A percentile compares a stretch with the other conserved stretches of the same genome.
Conservation (phyloP, 1,140 invertebrate species). For the Heliconius congener region DNA sequence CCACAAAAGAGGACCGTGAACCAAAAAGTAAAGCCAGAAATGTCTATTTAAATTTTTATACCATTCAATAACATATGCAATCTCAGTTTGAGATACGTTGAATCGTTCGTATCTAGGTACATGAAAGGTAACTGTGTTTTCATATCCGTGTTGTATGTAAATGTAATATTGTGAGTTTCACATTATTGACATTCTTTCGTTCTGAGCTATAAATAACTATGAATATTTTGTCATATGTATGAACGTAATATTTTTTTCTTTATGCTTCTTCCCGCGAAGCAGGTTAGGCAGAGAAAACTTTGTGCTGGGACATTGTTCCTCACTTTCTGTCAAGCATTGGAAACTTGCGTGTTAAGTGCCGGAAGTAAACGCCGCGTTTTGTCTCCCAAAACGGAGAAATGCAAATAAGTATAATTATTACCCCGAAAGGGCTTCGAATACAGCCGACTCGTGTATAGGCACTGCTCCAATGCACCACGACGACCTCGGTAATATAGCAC, state of each 20-base stretch:
- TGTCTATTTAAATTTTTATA: constrained; percentile 11
- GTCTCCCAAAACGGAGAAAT: too few relatives aligned
- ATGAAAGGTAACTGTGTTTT: constrained; percentile 40
- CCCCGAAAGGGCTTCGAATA: too few relatives aligned
- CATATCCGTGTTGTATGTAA: constrained; percentile 40
- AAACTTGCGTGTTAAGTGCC: too few relatives aligned
- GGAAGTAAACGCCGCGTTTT: too few relatives aligned
- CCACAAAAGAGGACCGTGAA: not conserved
- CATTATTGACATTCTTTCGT: constrained; percentile 42
- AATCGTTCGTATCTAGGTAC: constrained; percentile 22
- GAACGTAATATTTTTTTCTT: not conserved
- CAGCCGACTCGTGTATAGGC: too few relatives aligned
- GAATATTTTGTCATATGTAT: not conserved
- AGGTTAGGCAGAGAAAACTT: too few relatives aligned
- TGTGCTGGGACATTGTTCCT: too few relatives aligned
- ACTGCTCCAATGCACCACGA: too few relatives aligned
- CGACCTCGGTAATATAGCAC: too few relatives aligned
- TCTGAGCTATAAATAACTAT: constrained; percentile 16
- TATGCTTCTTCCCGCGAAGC: too few relatives aligned
- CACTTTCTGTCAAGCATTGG: too few relatives aligned
- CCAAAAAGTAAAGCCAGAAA: not conserved
- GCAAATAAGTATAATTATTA: too few relatives aligned
- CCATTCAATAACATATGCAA: not conserved
- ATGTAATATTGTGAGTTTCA: constrained; percentile 43
- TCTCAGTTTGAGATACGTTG: not conserved